Conservation (phyloP, 2,797 vertebrate genomes). For the Melanitta fusca region DNA sequence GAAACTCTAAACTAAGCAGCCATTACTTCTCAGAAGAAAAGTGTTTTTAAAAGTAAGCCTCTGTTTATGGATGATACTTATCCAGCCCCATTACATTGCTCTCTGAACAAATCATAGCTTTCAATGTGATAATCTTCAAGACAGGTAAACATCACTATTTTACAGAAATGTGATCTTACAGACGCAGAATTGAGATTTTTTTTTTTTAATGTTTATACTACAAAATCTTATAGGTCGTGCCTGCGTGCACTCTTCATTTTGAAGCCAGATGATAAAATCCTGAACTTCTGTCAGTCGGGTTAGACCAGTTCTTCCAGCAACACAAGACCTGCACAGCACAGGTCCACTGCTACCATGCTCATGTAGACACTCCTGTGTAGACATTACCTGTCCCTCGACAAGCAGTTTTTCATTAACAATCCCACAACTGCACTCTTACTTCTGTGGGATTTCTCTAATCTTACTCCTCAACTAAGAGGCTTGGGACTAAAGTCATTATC, state of each 20-base stretch:
- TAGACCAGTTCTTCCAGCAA: constrained; percentile 39
- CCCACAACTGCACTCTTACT: not conserved
- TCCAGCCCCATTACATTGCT: not conserved
- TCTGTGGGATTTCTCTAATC: not conserved
- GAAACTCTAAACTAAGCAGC: not conserved
- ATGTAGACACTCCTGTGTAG: not conserved
- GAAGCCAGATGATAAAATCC: constrained; percentile 42
- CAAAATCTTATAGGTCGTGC: not conserved
- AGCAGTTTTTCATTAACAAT: not conserved
- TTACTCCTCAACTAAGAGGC: not conserved
- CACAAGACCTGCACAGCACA: not conserved
- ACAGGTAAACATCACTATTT: not conserved
- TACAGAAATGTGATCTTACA: not conserved
- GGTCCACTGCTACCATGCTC: not conserved
- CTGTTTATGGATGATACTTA: not conserved
- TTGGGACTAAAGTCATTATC: not conserved
- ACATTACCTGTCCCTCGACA: not conserved
- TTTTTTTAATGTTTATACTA: not conserved
- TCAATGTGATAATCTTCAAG: not conserved
- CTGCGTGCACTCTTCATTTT: not conserved
- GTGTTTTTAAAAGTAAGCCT: not conserved
- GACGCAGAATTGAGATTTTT: not conserved
- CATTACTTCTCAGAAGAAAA: not conserved
- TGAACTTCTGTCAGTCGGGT: constrained; percentile 17
- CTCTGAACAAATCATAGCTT: not conserved